Conservation (phyloP, 2,113 vertebrate genomes). For the Melanotaenia duboulayi region DNA sequence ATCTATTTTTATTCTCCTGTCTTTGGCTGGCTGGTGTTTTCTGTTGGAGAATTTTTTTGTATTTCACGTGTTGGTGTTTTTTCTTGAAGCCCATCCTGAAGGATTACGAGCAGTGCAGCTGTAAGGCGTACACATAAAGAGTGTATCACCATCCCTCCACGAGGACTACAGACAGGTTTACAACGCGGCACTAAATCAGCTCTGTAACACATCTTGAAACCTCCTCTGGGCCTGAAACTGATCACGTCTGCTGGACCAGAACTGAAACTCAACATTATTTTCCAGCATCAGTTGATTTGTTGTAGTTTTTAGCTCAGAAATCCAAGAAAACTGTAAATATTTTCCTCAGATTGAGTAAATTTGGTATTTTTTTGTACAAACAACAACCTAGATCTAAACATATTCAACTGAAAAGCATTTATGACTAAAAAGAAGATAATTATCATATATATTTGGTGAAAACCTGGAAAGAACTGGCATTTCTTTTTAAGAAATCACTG, state of each 20-base stretch:
- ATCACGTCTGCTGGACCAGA: not conserved
- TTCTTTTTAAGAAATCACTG: not conserved
- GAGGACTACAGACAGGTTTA: constrained; percentile 40
- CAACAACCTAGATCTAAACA: not conserved
- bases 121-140: constrained; percentile 19
- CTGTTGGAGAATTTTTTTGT: not conserved
- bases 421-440: not conserved
- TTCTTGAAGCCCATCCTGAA: not conserved
- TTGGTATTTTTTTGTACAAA: not conserved
- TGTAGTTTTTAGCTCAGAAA: not conserved
- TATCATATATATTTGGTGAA: not conserved
- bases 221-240: constrained; percentile 5
- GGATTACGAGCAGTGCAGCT: constrained; percentile 4
- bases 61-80: constrained; percentile 7
- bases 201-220: not conserved
- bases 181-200: constrained; percentile 21
- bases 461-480: not conserved
- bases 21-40: not conserved
- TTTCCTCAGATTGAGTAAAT: too few species aligned
- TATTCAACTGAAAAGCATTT: too few species aligned
- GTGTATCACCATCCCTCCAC: constrained; percentile 19
- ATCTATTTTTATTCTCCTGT: constrained; percentile 58
- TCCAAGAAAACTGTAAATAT: not conserved
- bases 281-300: not conserved
- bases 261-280: not conserved